Conservation (phyloP, 1,140 invertebrate species). For the Cherax destructor region DNA sequence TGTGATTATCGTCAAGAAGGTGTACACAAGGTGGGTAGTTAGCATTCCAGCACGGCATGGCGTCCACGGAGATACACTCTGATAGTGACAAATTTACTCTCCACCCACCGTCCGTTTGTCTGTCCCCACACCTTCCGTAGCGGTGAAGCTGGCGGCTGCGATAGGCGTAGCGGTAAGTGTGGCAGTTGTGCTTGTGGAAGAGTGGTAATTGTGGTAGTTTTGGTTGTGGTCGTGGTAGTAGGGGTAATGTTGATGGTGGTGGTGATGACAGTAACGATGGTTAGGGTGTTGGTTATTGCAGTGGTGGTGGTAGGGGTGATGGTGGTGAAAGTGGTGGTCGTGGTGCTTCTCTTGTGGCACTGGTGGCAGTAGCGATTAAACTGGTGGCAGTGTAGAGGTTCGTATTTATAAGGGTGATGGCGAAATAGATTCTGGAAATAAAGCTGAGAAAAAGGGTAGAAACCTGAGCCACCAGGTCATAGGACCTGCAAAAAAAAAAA, state of each 20-base stretch:
- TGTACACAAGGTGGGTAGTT: constrained; percentile 42
- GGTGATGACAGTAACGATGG: background rate
- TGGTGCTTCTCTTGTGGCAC: background rate
- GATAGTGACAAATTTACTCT: constrained; percentile 58
- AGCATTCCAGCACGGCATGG: constrained; percentile 50
- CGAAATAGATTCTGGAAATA: too few relatives aligned
- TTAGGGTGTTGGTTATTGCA: background rate
- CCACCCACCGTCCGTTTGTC: background rate
- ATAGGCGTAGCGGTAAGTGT: background rate
- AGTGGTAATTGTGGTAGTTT: too few relatives aligned
- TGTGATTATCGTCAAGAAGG: constrained; percentile 22
- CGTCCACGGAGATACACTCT: constrained; percentile 34
- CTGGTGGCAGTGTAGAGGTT: background rate
- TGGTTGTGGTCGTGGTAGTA: too few relatives aligned
- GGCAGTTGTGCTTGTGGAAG: background rate
- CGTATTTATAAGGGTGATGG: background rate
- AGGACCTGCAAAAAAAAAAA: too few relatives aligned
- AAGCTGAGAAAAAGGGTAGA: too few relatives aligned
- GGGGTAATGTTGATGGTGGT: background rate
- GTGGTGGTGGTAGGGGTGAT: background rate
- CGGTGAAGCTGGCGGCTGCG: background rate
- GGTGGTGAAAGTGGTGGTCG: background rate
- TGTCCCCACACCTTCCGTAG: background rate
- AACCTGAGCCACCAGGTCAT: too few relatives aligned
- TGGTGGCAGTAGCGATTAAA: background rate